Evolutionary conservation across 2,888 invertebrate species (phyloP).

Genomic region (Drosophila colorata): DNA sequence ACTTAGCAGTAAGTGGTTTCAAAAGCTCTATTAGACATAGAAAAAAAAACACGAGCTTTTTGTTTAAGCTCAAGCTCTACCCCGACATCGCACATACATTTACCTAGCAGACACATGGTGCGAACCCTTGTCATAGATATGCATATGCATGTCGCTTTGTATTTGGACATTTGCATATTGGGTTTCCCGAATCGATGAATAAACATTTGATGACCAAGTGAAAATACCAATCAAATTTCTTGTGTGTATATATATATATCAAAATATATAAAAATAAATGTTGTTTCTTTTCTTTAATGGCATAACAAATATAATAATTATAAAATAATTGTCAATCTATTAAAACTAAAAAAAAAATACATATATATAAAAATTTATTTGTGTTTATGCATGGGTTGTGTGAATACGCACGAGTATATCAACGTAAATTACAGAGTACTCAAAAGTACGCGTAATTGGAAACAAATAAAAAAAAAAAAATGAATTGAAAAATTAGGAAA

Average conservation of each 20-base stretch:
- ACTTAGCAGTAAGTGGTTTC: neutral
- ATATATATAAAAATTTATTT: neutral
- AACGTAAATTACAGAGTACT: constrained; percentile 26
- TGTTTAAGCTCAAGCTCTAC: no score
- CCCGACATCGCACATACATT: no score
- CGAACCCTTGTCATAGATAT: constrained; percentile 2
- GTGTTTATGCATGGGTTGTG: constrained; percentile 2
- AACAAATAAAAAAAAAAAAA: neutral
- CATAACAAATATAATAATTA: constrained; percentile 39
- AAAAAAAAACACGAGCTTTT: no score
- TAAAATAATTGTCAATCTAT: constrained; percentile 35
- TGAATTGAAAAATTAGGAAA: neutral
- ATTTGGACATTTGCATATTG: neutral
- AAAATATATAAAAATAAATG: constrained; percentile 1
- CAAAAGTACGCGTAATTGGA: neutral
- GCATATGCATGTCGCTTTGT: neutral
- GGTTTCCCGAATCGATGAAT: neutral
- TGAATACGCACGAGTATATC: constrained; percentile 12
- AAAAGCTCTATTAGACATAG: no score
- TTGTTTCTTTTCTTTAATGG: constrained; percentile 42
- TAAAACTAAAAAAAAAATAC: constrained; percentile 36
- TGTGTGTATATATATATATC: neutral
- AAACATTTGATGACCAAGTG: neutral
- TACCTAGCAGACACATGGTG: no score
- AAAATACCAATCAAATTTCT: neutral